Evolutionary conservation across 2,888 invertebrate genomes (phyloP).

Genomic region (Polydrusus tereticollis): DNA sequence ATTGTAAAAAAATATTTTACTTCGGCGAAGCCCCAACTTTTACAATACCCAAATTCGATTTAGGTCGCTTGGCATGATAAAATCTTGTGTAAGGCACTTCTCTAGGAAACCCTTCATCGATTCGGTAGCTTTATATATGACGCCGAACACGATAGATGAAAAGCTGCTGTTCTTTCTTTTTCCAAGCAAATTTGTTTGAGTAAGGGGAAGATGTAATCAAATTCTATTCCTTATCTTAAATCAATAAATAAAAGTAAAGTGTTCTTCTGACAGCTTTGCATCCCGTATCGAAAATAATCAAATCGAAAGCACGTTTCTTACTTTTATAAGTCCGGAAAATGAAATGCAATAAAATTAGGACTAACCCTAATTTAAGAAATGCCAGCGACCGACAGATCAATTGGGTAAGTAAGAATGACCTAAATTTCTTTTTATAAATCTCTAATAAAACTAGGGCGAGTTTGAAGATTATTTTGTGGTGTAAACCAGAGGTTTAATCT

Average conservation of each 20-base stretch:
- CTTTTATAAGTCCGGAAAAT: too few species aligned
- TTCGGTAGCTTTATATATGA: neutral
- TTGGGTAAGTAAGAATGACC: too few species aligned
- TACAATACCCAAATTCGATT: neutral
- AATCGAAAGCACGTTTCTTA: too few species aligned
- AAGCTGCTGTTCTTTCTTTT: neutral
- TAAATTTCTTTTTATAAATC: too few species aligned
- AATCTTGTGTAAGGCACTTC: neutral
- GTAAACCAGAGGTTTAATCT: too few species aligned
- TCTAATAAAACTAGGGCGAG: too few species aligned
- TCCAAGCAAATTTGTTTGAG: neutral
- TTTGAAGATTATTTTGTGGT: too few species aligned
- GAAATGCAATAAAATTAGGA: too few species aligned
- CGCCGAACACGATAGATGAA: slow-evolving; percentile 2
- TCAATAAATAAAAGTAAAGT: neutral
- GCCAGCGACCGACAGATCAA: too few species aligned
- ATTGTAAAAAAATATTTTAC: neutral
- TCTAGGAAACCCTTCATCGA: neutral
- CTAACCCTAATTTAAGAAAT: too few species aligned
- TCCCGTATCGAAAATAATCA: neutral
- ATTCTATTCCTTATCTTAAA: neutral
- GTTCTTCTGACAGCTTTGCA: neutral
- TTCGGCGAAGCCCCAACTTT: neutral
- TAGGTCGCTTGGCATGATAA: neutral
- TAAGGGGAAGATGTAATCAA: neutral